phyloP scores from a whole-genome alignment of 2,797 vertebrate genomes.

The Gallinago nigripennis region DNA sequence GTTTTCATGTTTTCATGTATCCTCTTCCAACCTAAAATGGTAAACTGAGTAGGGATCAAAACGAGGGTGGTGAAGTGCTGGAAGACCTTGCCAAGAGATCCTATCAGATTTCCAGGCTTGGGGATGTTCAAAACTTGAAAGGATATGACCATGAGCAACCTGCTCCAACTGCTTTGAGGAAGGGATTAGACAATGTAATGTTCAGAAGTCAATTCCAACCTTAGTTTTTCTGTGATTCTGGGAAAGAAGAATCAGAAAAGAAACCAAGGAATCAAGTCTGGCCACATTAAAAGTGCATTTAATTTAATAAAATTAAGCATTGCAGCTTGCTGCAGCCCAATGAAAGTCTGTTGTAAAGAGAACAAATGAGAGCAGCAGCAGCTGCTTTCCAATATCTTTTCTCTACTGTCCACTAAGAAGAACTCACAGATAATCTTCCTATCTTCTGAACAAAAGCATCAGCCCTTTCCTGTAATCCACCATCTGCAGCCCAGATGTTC shows the following conservation, averaged over 20 bases:
- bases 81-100: not conserved
- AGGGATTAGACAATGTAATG: not conserved
- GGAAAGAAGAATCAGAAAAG: not conserved
- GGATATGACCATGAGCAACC: rapidly evolving
- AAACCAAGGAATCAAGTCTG: not conserved
- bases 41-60: not conserved
- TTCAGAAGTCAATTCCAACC: not conserved
- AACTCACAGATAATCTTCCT: not conserved
- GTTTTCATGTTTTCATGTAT: not conserved
- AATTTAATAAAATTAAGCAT: not conserved
- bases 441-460: not conserved
- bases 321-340: not conserved
- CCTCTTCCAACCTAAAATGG: not conserved
- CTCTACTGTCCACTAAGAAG: not conserved
- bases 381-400: not conserved
- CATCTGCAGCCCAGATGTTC: not conserved
- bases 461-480: not conserved
- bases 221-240: not conserved
- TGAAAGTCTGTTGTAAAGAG: not conserved
- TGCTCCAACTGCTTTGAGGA: not conserved
- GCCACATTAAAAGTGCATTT: not conserved
- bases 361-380: not conserved
- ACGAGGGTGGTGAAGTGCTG: not conserved
- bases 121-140: not conserved
- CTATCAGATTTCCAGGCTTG: not conserved